A percentile compares a stretch with the other conserved stretches of the same genome.
These are phyloP conservation scores for Amphipoea lucens DNA, from an alignment of 2,888 invertebrate genomes.

Conservation along the genomic window DNA sequence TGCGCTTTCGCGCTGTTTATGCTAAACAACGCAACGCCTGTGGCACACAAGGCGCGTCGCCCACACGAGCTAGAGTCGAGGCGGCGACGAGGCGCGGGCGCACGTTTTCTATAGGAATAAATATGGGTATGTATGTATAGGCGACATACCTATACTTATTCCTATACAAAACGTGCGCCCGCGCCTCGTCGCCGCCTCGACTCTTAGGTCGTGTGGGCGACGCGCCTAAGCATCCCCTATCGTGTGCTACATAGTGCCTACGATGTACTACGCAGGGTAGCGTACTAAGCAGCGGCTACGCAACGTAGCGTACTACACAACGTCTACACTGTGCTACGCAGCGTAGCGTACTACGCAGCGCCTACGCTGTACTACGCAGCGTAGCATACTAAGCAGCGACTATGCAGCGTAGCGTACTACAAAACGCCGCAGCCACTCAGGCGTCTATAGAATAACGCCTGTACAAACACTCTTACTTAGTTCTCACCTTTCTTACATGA, in stretches of 20 bases:
- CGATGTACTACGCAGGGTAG: neutral
- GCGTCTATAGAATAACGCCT: neutral
- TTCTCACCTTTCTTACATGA: neutral
- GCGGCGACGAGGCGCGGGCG: no score
- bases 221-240: neutral
- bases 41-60: no score
- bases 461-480: neutral
- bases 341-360: neutral
- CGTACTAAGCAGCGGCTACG: neutral
- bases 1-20: neutral
- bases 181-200: no score
- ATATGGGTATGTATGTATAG: no score
- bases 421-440: neutral
- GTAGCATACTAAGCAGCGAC: neutral
- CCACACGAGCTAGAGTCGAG: no score
- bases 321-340: neutral
- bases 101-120: no score
- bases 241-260: neutral
- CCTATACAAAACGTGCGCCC: no score
- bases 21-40: neutral
- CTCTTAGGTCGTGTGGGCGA: no score
- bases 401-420: neutral
- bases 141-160: no score
- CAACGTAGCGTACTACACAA: neutral
- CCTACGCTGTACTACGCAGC: neutral